Conservation (phyloP, 2,888 invertebrate species). For the Ichneumon xanthorius region DNA sequence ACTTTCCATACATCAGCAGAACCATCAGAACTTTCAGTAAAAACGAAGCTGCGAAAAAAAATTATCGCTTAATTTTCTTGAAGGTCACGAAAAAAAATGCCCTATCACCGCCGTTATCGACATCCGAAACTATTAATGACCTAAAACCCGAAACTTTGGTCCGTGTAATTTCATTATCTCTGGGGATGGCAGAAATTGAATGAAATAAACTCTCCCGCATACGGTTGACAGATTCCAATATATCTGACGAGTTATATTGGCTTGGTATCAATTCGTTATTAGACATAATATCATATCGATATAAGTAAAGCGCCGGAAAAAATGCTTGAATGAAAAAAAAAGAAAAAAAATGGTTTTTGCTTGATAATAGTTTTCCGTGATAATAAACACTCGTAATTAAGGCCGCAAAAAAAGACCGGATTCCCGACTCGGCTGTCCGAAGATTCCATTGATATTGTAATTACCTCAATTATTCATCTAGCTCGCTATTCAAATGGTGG, state of each 20-base stretch:
- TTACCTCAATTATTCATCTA: constrained; percentile 12
- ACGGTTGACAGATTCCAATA: neutral
- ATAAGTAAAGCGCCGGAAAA: neutral
- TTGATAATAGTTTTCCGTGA: neutral
- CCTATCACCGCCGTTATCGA: too few species aligned
- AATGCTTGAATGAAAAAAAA: neutral
- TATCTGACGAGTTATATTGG: too few species aligned
- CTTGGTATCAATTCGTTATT: neutral
- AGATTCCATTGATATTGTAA: constrained; percentile 20
- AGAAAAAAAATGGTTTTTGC: neutral
- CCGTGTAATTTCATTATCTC: neutral
- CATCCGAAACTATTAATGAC: neutral
- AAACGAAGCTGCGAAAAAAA: neutral
- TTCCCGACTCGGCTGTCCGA: neutral
- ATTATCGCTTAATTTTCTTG: too few species aligned
- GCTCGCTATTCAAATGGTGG: neutral
- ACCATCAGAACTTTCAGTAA: neutral
- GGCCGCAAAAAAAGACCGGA: neutral
- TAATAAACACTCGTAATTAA: neutral
- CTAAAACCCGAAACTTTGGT: neutral
- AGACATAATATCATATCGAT: neutral
- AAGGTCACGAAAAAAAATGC: too few species aligned
- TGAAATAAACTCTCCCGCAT: neutral
- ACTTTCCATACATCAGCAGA: constrained; percentile 45
- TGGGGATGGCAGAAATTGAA: neutral